Evolutionary conservation across 2,888 invertebrate species (phyloP).

Genomic region (Stratiomys singularior): DNA sequence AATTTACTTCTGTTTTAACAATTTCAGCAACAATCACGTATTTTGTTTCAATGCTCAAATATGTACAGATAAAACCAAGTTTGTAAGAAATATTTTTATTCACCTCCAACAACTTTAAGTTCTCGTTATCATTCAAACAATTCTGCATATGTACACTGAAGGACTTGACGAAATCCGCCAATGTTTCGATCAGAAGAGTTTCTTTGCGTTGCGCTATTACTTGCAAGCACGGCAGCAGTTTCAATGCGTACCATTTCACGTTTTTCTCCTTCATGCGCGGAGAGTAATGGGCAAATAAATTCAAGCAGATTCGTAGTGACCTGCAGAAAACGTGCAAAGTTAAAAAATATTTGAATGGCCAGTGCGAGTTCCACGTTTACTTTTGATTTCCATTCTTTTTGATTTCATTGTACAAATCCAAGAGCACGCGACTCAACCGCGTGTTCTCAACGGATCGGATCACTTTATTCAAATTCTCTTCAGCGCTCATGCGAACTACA

Average conservation of each 20-base stretch:
- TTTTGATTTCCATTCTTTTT: constrained; percentile 76
- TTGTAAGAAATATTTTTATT: constrained; percentile 44
- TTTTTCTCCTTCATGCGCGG: constrained; percentile 81
- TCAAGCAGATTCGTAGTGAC: constrained; percentile 79
- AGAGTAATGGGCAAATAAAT: constrained; percentile 79
- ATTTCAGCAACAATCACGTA: no score
- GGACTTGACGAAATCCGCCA: constrained; percentile 62
- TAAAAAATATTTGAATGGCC: background rate
- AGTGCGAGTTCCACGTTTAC: constrained; percentile 53
- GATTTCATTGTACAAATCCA: constrained; percentile 84
- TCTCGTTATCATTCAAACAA: constrained; percentile 64
- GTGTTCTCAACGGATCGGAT: constrained; percentile 76
- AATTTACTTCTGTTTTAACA: no score
- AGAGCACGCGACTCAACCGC: constrained; percentile 77
- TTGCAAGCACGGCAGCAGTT: constrained; percentile 78
- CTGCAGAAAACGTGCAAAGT: constrained; percentile 64
- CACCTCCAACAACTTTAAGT: constrained; percentile 63
- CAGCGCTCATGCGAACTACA: constrained; percentile 81
- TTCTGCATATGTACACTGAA: constrained; percentile 63
- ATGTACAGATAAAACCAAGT: background rate
- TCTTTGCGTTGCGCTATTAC: constrained; percentile 77
- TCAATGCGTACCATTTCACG: constrained; percentile 80
- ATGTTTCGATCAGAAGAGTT: constrained; percentile 62
- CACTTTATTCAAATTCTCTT: constrained; percentile 83
- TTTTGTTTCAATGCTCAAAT: no score